A percentile compares a stretch with the other conserved stretches of the same genome.
These are phyloP conservation scores for Sebastes melanostomus DNA, from an alignment of 2,797 vertebrate genomes.

Conservation along the genomic window DNA sequence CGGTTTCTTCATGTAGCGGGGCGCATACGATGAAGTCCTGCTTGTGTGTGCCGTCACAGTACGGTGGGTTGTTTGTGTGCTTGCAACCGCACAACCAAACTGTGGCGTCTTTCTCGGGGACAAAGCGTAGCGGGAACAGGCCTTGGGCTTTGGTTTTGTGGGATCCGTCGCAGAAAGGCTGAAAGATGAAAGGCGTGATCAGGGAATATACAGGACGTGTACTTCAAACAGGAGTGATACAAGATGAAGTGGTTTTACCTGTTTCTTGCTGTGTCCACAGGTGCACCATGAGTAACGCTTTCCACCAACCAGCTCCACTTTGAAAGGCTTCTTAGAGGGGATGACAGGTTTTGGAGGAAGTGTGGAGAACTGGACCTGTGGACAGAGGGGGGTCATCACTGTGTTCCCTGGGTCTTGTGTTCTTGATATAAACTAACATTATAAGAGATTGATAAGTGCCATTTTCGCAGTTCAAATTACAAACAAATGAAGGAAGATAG, in stretches of 20 bases:
- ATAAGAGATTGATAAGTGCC: background rate
- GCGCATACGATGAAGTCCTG: conserved; percentile 64
- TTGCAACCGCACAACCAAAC: conserved; percentile 90
- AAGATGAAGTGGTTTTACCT: conserved; percentile 69
- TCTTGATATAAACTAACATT: background rate
- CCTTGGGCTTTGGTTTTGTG: conserved; percentile 77
- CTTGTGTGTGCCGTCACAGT: conserved; percentile 81
- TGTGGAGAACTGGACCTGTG: conserved; percentile 50
- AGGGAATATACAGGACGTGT: background rate
- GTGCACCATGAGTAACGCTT: conserved; percentile 87
- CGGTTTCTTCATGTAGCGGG: conserved; percentile 8
- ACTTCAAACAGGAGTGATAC: background rate
- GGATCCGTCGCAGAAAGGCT: conserved; percentile 90
- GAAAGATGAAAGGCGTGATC: background rate
- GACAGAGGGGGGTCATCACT: background rate
- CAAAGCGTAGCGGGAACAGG: conserved; percentile 81
- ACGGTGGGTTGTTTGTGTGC: conserved; percentile 81
- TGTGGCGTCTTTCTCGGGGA: conserved; percentile 57
- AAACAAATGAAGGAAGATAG: background rate
- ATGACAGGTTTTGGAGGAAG: conserved; percentile 65
- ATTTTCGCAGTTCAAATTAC: background rate
- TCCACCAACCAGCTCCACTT: conserved; percentile 82
- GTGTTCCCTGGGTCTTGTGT: background rate
- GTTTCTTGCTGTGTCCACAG: conserved; percentile 87
- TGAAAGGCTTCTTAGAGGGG: conserved; percentile 84